Evolutionary conservation across 2,888 invertebrate genomes (phyloP), one percentile per base, ranked within the genome.

Genomic region (Morpho achilles): DNA sequence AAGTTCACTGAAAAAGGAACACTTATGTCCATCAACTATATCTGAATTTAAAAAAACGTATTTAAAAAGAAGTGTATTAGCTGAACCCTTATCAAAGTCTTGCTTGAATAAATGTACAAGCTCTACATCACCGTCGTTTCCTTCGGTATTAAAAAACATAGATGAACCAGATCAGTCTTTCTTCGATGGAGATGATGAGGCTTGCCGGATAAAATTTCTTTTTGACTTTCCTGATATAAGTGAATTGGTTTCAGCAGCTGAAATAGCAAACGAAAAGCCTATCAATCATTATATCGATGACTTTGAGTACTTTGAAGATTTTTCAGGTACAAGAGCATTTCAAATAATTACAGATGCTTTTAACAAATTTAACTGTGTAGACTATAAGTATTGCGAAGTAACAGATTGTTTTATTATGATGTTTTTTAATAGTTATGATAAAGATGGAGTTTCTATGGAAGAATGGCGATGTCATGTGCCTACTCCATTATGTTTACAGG

Each of bases 401-500:
- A 90, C 89, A 1, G 89, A 90, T 67, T 75, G 76, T 63, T 77
- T 84, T 48, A 63, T 87, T 62, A 64, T 88, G 43, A 87, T 90
- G 88, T 87, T 88, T 67, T 85, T 74, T 64, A 89, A 89, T 63
- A 88, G 83, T 62, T 81, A 84, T 49, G 79, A 89, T 62, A 72
- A 71, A 32, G 82, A 87, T 43, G 85, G 86, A 1, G 76, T 90
- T 63, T 69, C 82, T 3, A 76, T 81, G 39, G 79, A 86, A 46
- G 87, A 88, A 67, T 91, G 91, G 91, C 81, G 87, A 7, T 75
- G 80, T 69, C 86, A 89, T 70, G 73, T 92, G 60, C 71, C 82
- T 6, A 92, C 92, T 46, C 87, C 92, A 4, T 69, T 92, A 39
- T 89, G 91, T 63, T 74, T 92, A 48, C 86, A 90, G 74, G 92